Evolutionary conservation across 2,888 invertebrate species (phyloP).

Genomic region (Sycophila texana): DNA sequence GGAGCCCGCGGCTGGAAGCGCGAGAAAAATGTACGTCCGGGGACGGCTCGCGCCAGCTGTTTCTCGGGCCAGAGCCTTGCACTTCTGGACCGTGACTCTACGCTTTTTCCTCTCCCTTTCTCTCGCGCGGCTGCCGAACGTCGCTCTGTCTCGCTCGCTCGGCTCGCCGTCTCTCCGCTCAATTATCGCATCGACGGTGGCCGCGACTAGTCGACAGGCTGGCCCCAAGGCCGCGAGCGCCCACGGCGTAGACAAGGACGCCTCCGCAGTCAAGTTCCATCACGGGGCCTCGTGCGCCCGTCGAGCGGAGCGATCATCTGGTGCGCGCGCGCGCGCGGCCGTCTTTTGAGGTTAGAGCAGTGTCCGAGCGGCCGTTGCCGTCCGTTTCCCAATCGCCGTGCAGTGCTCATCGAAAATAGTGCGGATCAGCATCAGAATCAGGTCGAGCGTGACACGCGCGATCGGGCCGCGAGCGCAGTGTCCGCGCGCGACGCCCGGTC

Average conservation of each 20-base stretch:
- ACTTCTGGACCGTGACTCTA: constrained; percentile 37
- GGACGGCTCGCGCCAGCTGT: background rate
- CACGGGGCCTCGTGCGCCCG: constrained; percentile 2
- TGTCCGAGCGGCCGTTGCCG: background rate
- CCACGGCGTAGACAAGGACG: background rate
- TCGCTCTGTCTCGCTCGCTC: background rate
- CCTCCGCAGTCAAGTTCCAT: background rate
- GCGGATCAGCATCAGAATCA: background rate
- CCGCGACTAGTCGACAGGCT: background rate
- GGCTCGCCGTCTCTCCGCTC: background rate
- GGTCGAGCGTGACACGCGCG: background rate
- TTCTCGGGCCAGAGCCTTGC: background rate
- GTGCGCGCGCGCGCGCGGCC: constrained; percentile 3
- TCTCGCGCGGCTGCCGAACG: background rate
- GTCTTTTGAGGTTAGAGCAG: constrained; percentile 39
- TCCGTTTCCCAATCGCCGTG: background rate
- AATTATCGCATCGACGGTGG: background rate
- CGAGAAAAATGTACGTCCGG: background rate
- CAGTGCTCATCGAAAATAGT: background rate
- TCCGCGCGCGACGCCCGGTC: constrained; percentile 16
- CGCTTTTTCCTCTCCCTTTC: constrained; percentile 24
- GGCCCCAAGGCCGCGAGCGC: constrained; percentile 11
- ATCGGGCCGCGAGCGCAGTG: background rate
- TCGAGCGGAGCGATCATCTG: constrained; percentile 8
- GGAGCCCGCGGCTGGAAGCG: background rate